phyloP scores from a whole-genome alignment of 2,888 invertebrate genomes.

The Marronus borbonicus region DNA sequence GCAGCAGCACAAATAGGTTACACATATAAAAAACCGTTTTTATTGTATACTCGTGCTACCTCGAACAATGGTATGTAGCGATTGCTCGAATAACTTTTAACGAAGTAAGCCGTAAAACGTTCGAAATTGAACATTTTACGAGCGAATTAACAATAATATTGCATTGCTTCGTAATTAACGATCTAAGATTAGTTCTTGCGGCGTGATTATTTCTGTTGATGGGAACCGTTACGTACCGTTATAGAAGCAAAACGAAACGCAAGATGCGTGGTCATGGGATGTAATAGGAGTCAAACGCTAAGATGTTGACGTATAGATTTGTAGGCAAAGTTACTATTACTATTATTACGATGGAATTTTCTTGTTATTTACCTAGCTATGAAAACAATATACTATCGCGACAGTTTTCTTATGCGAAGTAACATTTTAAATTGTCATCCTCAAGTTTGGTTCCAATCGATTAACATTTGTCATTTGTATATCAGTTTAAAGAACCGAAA shows the following conservation, averaged over 20 bases:
- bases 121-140: not conserved
- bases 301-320: too few relatives aligned
- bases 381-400: too few relatives aligned
- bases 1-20: not conserved
- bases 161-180: not conserved
- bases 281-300: not conserved
- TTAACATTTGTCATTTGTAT: too few relatives aligned
- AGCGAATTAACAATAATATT: not conserved
- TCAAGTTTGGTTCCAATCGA: too few relatives aligned
- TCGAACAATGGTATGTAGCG: conserved; percentile 7
- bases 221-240: conserved; percentile 13
- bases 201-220: not conserved
- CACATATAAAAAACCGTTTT: not conserved
- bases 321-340: too few relatives aligned
- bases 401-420: too few relatives aligned
- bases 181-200: not conserved
- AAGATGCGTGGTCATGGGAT: not conserved
- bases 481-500: too few relatives aligned
- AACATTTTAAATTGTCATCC: too few relatives aligned
- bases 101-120: not conserved
- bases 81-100: conserved; percentile 3
- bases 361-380: too few relatives aligned
- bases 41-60: not conserved
- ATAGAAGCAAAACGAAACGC: not conserved
- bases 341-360: too few relatives aligned